Evolutionary conservation across 2,797 vertebrate species (phyloP), one percentile per base, ranked within the genome.

Genomic region (Sebastes hubbsi): DNA sequence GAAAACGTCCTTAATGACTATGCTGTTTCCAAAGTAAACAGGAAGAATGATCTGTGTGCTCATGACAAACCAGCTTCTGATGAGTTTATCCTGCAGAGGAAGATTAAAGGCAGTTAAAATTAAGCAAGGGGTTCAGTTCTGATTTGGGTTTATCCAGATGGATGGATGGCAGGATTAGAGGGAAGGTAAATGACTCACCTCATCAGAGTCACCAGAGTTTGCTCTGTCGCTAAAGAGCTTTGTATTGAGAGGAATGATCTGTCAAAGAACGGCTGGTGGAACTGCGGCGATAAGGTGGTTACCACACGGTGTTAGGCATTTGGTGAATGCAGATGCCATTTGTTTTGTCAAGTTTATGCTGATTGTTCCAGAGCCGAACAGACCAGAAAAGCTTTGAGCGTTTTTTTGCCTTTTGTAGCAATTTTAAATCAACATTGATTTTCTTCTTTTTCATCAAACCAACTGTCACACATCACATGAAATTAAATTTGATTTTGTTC

Each of bases 341-440:
- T 71, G 68, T 86, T 75, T 81, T 77, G 70, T 83, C 42, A 56
- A 30, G 36, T 81, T 82, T 9, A 71, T 60, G 9, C 49, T 61
- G 34, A 71, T 81, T 82, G 63, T 79, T 77, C 6, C 32, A 34
- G 55, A 75, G 61, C 62, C 66, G 11, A 77, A 59, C 69, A 32
- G 62, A 83, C 4, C 42, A 55, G 12, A 54, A 6, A 25, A 20
- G 59, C 63, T 78, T 4, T 0, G 12, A 67, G 75, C 5, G 0
- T 0, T 52, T 54, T 54, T 67, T 68, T 42, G 25, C 74, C 68
- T 67, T 76, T 34, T 22, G 54, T 20, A 52, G 61, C 29, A 24
- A 54, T 62, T 74, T 80, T 54, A 82, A 87, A 84, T 81, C 52
- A 49, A 61, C 22, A 82, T 82, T 56, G 75, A 87, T 82, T 88